These are phyloP conservation scores for Bombycilla garrulus DNA, from an alignment of 2,113 vertebrate species.

Conservation along the genomic window DNA sequence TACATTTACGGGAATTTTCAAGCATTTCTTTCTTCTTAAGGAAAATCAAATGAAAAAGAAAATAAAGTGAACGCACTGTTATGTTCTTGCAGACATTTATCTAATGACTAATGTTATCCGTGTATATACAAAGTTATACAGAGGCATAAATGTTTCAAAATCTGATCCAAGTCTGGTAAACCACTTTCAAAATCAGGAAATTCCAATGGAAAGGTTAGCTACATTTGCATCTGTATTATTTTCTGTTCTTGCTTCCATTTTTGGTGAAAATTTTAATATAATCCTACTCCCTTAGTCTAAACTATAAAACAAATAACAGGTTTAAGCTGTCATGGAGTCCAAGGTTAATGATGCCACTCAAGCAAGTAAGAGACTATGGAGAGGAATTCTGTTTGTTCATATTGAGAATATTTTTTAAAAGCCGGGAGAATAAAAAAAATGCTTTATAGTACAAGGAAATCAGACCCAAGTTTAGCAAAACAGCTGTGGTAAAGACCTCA, in stretches of 20 bases:
- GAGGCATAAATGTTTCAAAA: constrained; percentile 12
- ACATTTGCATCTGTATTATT: constrained; percentile 12
- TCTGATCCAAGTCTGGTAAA: constrained; percentile 36
- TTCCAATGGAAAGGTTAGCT: constrained; percentile 37
- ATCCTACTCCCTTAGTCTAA: background rate
- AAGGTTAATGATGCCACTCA: background rate
- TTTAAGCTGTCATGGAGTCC: background rate
- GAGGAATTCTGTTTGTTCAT: background rate
- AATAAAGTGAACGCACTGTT: background rate
- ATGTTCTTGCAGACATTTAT: background rate
- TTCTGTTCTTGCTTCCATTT: constrained; percentile 9
- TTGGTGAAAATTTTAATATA: constrained; percentile 5
- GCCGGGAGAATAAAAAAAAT: background rate
- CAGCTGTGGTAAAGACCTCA: background rate
- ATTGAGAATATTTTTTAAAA: background rate
- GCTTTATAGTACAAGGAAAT: background rate
- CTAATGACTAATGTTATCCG: constrained; percentile 10
- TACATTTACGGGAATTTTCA: background rate
- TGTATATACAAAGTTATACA: constrained; percentile 20
- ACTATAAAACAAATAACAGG: background rate
- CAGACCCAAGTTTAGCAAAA: background rate
- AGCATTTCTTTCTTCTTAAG: background rate
- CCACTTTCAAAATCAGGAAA: constrained; percentile 52
- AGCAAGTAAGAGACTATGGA: background rate
- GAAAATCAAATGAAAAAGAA: background rate